phyloP scores from a whole-genome alignment of 2,888 invertebrate genomes.

The Himalopsyche japonica region DNA sequence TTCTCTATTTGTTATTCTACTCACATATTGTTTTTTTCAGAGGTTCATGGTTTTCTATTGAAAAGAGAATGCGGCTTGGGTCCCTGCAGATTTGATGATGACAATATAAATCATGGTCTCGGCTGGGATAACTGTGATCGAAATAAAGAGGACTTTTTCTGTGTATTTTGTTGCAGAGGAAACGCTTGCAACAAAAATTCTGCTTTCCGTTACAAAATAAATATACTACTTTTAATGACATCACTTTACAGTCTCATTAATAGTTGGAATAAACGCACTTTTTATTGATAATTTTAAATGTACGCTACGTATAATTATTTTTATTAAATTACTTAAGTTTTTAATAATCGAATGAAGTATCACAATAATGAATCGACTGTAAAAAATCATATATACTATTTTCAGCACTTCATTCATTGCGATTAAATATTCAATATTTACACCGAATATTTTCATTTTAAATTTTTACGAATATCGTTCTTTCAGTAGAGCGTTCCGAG shows the following conservation, averaged over 20 bases:
- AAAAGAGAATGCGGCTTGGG: slow-evolving; percentile 53
- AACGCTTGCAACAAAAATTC: slow-evolving; percentile 50
- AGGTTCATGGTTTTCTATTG: slow-evolving; percentile 47
- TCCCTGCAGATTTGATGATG: slow-evolving; percentile 52
- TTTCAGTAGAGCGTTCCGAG: no score
- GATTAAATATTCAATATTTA: no score
- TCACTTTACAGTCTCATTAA: not conserved
- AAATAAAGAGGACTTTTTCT: slow-evolving; percentile 50
- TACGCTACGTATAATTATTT: not conserved
- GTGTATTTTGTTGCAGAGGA: slow-evolving; percentile 51
- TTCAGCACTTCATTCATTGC: no score
- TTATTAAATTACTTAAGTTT: not conserved
- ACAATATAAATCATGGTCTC: slow-evolving; percentile 48
- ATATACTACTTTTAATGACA: not conserved
- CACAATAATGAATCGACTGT: not conserved
- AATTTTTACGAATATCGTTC: no score
- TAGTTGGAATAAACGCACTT: not conserved
- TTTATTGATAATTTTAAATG: not conserved
- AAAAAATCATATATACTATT: not conserved
- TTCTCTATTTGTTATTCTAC: not conserved
- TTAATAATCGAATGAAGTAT: not conserved
- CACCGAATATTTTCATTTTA: no score
- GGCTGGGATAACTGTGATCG: slow-evolving; percentile 51
- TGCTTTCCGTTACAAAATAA: not conserved
- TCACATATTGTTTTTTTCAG: slow-evolving; percentile 45